Base-by-base conservation (phyloP, 2,797 vertebrate genomes). In the Aulostomus chinensis region DNA sequence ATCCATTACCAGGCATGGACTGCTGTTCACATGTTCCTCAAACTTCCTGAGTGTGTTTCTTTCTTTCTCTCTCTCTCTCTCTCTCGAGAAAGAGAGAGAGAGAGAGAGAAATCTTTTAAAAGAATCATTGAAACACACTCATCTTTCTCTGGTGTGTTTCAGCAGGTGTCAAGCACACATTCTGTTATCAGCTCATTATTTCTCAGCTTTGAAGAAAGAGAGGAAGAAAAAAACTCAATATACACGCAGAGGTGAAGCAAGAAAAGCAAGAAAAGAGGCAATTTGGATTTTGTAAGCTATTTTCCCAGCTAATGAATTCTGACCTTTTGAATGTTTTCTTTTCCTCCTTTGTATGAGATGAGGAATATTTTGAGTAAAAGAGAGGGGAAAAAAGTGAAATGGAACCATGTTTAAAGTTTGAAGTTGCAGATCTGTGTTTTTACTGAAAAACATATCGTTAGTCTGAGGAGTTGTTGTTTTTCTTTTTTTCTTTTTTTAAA, bases 131-230 rank as follows among this genome's bases (percentile, higher is more conserved):
- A 41, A 41, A 34, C 6, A 2, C 45, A 21, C 16, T 35, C 7
- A n/a, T 22, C 16, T 30, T 29, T 51, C 37, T 30, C 38, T 66
- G 47, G 32, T 8, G 8, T 1, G 4, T 39, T 66, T 56, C 61
- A 64, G 56, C 49, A 62, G 56, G n/a, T 76, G 59, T 69, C 58
- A 68, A 60, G 26, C 38, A 64, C 40, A 56, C 43, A 36, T 28
- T 58, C 32, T 37, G 46, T 66, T 74, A 78, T 73, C 67, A 52
- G 58, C 80, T 87, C 67, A 76, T 86, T 86, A 86, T 85, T 82
- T 80, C 33, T 26, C 33, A 53, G 67, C 73, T 83, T 81, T 80
- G 71, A 73, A 67, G 52, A 48, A 38, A 41, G 18, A 56, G 5
- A 49, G 14, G 48, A 9, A 26, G 16, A 34, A 14, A 37, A 21